Percentiles rank a stretch among this genome's conserved stretches.
Conservation (phyloP, 1,140 invertebrate genomes). For the Metopolophium dirhodum region DNA sequence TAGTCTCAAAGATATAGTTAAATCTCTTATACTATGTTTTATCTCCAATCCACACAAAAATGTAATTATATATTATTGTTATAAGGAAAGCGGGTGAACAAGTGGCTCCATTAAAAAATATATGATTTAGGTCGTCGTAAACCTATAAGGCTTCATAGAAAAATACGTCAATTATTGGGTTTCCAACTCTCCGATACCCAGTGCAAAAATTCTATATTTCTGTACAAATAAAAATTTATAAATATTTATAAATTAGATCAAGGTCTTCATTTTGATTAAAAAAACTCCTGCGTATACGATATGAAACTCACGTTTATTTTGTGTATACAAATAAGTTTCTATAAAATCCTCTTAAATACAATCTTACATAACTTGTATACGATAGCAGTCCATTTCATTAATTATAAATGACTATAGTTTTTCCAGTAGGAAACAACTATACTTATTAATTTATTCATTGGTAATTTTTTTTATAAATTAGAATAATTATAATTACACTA, state of each 20-base stretch:
- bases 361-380: too few species aligned
- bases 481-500: too few species aligned
- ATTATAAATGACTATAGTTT: too few species aligned
- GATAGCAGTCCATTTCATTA: too few species aligned
- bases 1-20: not conserved
- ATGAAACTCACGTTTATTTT: not conserved
- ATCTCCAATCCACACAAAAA: not conserved
- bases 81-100: not conserved
- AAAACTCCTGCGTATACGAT: too few species aligned
- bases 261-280: not conserved
- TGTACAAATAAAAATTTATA: not conserved
- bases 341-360: too few species aligned
- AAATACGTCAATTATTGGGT: not conserved
- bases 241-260: not conserved
- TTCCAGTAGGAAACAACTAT: too few species aligned
- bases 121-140: not conserved
- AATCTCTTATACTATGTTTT: not conserved
- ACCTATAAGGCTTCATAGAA: not conserved
- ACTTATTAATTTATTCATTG: too few species aligned
- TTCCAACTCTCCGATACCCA: not conserved
- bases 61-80: not conserved
- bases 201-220: not conserved
- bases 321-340: too few species aligned
- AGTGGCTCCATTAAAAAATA: not conserved
- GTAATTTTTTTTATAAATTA: too few species aligned